Conservation (phyloP, 1,140 invertebrate genomes). For the Potamilus streckersoni region DNA sequence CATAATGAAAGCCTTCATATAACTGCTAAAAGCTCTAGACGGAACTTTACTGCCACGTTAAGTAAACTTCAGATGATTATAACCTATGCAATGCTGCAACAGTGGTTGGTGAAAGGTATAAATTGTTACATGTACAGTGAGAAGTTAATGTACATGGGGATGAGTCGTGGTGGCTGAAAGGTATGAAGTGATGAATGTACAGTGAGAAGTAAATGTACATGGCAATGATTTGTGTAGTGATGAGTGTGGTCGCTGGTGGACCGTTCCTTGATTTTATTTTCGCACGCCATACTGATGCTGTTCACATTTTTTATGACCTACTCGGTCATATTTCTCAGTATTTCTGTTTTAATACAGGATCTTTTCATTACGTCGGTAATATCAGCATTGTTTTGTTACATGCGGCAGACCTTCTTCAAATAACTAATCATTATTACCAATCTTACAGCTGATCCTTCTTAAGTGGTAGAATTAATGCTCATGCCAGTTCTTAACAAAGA, state of each 20-base stretch:
- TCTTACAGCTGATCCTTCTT: slow-evolving; percentile 3
- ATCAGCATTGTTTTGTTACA: slow-evolving; percentile 4
- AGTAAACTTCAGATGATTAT: no score
- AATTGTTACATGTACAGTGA: no score
- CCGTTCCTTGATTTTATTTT: slow-evolving; percentile 12
- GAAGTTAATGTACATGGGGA: no score
- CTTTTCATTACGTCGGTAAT: slow-evolving; percentile 24
- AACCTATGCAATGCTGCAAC: no score
- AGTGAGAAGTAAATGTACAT: no score
- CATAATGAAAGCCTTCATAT: no score
- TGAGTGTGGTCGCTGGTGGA: not conserved
- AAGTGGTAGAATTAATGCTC: not conserved
- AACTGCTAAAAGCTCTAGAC: no score
- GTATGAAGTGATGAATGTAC: no score
- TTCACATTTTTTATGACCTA: slow-evolving; percentile 5
- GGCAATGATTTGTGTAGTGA: no score
- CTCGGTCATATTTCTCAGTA: slow-evolving; percentile 13
- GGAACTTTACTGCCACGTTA: no score
- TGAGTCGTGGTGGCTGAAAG: no score
- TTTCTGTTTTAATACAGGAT: slow-evolving; percentile 7
- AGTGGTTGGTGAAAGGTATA: no score
- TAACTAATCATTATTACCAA: slow-evolving; percentile 8
- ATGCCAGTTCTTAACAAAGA: not conserved
- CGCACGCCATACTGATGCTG: slow-evolving; percentile 7
- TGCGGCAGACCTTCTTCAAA: slow-evolving; percentile 4